These are phyloP conservation scores for Ormyrus rosae DNA, from an alignment of 2,888 invertebrate species.

Conservation along the genomic window DNA sequence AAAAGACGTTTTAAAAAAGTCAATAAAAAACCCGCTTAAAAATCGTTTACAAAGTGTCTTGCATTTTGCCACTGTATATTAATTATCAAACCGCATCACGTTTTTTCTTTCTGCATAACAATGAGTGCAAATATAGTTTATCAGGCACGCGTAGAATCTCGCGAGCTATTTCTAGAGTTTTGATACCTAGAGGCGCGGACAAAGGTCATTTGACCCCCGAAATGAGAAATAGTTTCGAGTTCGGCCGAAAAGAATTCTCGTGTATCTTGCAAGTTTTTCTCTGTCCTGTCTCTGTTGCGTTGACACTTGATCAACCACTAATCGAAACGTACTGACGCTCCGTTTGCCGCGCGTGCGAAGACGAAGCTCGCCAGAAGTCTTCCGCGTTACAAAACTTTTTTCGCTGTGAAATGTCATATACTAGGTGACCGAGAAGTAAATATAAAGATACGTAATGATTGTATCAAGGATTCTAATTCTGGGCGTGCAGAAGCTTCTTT, in stretches of 20 bases:
- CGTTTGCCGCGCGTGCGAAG: constrained; percentile 16
- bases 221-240: not conserved
- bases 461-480: constrained; percentile 7
- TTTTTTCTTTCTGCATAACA: constrained; percentile 7
- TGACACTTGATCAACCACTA: constrained; percentile 7
- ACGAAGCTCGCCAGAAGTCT: constrained; percentile 31
- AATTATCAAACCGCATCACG: constrained; percentile 14
- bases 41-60: not conserved
- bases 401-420: constrained; percentile 44
- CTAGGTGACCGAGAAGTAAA: constrained; percentile 30
- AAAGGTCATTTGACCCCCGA: constrained; percentile 48
- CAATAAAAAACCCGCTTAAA: no score
- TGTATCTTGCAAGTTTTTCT: not conserved
- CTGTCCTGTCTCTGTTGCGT: not conserved
- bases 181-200: constrained; percentile 50
- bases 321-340: constrained; percentile 36
- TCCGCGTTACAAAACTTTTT: constrained; percentile 57
- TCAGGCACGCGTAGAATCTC: not conserved
- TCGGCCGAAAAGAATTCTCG: not conserved
- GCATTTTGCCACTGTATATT: not conserved
- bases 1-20: not conserved
- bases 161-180: constrained; percentile 13
- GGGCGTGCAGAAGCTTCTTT: not conserved
- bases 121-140: constrained; percentile 6
- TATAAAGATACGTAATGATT: constrained; percentile 27